Conservation (phyloP, 2,888 invertebrate species). For the Patella depressa region DNA sequence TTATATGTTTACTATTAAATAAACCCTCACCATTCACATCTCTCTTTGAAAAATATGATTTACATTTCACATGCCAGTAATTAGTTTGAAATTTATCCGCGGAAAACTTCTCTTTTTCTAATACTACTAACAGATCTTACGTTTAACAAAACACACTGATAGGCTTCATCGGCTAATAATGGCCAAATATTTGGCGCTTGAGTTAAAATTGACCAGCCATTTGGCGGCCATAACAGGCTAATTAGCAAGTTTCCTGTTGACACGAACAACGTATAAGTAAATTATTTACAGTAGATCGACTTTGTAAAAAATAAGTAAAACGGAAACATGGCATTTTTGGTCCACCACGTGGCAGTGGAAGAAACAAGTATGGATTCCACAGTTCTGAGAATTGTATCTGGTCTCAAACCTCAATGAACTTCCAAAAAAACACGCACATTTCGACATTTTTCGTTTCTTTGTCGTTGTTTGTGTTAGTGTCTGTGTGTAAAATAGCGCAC, state of each 20-base stretch:
- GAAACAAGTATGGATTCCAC: too few species aligned
- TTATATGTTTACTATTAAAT: constrained; percentile 5
- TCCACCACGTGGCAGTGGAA: too few species aligned
- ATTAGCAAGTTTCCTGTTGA: constrained; percentile 24
- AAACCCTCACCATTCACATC: neutral
- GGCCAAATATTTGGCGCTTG: neutral
- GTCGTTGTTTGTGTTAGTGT: neutral
- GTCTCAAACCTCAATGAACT: neutral
- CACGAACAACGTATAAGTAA: constrained; percentile 30
- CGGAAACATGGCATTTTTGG: too few species aligned
- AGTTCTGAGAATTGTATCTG: neutral
- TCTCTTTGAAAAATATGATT: neutral
- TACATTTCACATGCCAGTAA: constrained; percentile 1
- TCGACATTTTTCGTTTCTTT: neutral
- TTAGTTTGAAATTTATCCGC: constrained; percentile 4
- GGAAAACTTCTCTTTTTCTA: neutral
- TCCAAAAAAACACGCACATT: constrained; percentile 5
- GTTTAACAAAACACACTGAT: constrained; percentile 1
- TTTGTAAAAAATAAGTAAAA: constrained; percentile 23
- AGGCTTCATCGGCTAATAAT: constrained; percentile 7
- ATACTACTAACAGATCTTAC: neutral
- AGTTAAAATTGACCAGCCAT: neutral
- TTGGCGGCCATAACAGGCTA: constrained; percentile 7
- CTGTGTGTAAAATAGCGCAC: neutral
- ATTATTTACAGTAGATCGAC: constrained; percentile 32